Base-by-base conservation (phyloP, 2,113 vertebrate species). In the Ceuthmochares aereus region DNA sequence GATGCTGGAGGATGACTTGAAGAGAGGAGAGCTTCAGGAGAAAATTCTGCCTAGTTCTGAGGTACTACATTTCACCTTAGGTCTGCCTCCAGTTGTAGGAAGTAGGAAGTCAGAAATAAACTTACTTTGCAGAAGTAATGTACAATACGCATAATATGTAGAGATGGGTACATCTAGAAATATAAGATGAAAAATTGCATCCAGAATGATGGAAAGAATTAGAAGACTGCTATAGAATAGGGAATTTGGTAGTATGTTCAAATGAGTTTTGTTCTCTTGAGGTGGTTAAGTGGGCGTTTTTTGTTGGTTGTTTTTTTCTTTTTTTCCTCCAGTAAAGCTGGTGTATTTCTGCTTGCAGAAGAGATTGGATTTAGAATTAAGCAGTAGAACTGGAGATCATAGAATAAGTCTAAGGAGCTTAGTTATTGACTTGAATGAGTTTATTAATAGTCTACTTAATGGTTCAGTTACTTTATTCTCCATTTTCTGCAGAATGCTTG, bases 381-480 rank as follows among this genome's bases (percentile, higher is more conserved):
- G 73, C 47, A 72, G 6, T 87, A 60, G 47, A 94, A 92, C 49
- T 90, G 73, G n/a, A 92, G 60, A 70, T 75, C n/a, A 32, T 30
- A 92, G 69, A 88, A 78, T 54, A 88, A 88, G 79, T 73, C 64
- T 92, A 81, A 86, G 69, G 42, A 95, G 73, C 89, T 93, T 93
- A 93, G 89, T 94, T 96, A 91, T 72, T 96, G 89, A 84, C 87
- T 95, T 89, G 86, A 84, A 68, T 64, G 69, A 90, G 64, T 95
- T 95, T 93, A 89, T 93, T 89, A 93, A 75, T 92, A 92, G 83
- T 80, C 66, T 73, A 0, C 63, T 56, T 93, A 84, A 86, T 90
- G 59, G 55, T 88, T 97, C 55, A 10, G 72, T 85, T 95, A 73
- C 82, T 86, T 92, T 58, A 8, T 63, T 93, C 32, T 82, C 29